These are phyloP conservation scores for Patella depressa DNA, from an alignment of 2,888 invertebrate genomes.

Conservation along the genomic window DNA sequence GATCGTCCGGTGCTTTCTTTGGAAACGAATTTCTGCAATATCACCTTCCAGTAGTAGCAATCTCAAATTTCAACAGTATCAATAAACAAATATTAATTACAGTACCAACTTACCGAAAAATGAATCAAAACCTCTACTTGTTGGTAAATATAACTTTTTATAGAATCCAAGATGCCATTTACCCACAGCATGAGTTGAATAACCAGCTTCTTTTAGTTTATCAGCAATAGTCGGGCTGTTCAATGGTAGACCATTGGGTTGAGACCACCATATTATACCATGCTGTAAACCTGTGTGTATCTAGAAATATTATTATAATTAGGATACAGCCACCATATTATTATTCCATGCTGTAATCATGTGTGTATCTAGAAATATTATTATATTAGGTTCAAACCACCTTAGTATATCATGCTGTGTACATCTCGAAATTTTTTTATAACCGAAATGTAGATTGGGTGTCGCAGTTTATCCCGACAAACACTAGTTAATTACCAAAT, in stretches of 20 bases:
- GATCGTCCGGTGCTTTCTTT: too few relatives aligned
- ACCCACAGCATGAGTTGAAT: conserved; percentile 57
- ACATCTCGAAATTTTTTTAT: conserved; percentile 30
- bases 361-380: too few relatives aligned
- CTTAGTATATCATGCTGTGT: conserved; percentile 54
- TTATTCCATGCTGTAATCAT: too few relatives aligned
- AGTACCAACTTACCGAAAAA: conserved; percentile 57
- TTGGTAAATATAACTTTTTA: conserved; percentile 69
- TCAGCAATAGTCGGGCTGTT: conserved; percentile 51
- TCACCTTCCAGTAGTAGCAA: not conserved
- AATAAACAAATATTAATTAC: not conserved
- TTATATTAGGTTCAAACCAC: conserved; percentile 43
- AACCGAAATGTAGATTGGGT: too few relatives aligned
- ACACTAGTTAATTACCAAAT: too few relatives aligned
- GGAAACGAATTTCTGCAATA: too few relatives aligned
- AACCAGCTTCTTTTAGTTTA: conserved; percentile 46
- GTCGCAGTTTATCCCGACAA: too few relatives aligned
- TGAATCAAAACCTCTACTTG: conserved; percentile 71
- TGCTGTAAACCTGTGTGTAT: conserved; percentile 53
- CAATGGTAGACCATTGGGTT: conserved; percentile 52
- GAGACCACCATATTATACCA: conserved; percentile 48
- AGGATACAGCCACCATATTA: too few relatives aligned
- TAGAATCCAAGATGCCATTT: conserved; percentile 73
- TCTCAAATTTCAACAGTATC: not conserved
- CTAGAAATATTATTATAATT: conserved; percentile 16